Percentiles rank a stretch among this genome's conserved stretches.
phyloP scores from a whole-genome alignment of 2,888 invertebrate genomes.

The Phasia obesa region DNA sequence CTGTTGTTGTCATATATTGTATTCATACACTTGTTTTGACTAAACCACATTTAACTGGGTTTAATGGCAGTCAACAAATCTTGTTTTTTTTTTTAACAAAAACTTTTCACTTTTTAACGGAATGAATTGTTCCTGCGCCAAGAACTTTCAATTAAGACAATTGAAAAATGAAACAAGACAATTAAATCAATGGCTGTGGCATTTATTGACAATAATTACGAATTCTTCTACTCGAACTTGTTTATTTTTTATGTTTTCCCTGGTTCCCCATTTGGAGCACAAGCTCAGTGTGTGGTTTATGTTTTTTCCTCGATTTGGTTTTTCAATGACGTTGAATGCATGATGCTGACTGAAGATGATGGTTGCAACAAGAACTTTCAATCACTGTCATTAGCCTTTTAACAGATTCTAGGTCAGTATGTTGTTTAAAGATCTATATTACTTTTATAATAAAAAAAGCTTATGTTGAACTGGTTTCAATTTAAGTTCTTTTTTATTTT shows the following conservation, averaged over 20 bases:
- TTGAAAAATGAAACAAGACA: constrained; percentile 39
- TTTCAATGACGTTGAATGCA: constrained; percentile 16
- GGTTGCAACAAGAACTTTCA: constrained; percentile 65
- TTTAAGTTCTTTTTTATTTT: constrained; percentile 32
- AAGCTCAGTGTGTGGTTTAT: constrained; percentile 60
- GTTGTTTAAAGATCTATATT: constrained; percentile 43
- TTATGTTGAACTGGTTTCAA: constrained; percentile 58
- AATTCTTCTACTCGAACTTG: constrained; percentile 56
- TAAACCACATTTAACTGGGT: background rate
- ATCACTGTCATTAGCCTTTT: constrained; percentile 70
- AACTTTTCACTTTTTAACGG: constrained; percentile 62
- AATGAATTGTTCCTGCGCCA: constrained; percentile 43
- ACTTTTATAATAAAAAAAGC: constrained; percentile 21
- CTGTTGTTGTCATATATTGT: no score
- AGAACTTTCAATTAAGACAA: constrained; percentile 68
- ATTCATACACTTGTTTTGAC: background rate
- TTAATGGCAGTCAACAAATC: background rate
- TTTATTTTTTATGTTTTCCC: background rate
- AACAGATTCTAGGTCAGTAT: constrained; percentile 68
- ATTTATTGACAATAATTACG: constrained; percentile 69
- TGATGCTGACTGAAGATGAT: constrained; percentile 47
- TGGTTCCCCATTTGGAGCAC: constrained; percentile 22
- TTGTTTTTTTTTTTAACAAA: background rate
- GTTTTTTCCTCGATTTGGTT: constrained; percentile 20
- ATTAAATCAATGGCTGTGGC: constrained; percentile 40